phyloP scores from a whole-genome alignment of 2,888 invertebrate species.

The Sphaerophoria taeniata region DNA sequence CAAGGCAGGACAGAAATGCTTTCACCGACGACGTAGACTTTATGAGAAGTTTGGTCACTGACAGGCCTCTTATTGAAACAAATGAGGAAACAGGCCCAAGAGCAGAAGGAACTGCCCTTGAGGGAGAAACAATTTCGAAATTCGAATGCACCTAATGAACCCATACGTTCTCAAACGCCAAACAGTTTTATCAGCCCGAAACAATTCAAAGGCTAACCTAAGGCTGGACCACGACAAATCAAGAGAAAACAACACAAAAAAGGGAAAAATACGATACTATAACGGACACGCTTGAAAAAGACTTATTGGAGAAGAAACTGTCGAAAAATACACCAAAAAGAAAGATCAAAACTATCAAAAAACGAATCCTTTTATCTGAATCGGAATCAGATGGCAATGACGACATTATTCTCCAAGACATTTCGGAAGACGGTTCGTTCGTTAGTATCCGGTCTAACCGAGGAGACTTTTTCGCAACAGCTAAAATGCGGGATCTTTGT shows the following conservation, averaged over 20 bases:
- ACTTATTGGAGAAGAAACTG: not conserved
- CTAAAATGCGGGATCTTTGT: conserved; percentile 9
- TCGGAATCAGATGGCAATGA: conserved; percentile 31
- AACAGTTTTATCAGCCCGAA: not conserved
- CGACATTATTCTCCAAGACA: conserved; percentile 20
- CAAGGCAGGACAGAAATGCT: too few relatives aligned
- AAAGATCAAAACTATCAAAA: conserved; percentile 7
- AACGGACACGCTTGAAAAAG: not conserved
- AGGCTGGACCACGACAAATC: not conserved
- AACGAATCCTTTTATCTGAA: conserved; percentile 18
- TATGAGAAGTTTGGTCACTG: too few relatives aligned
- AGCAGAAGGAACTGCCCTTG: not conserved
- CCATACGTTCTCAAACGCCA: not conserved
- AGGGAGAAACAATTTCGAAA: not conserved
- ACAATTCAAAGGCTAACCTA: not conserved
- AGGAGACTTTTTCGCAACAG: conserved; percentile 4
- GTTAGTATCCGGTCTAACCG: conserved; percentile 14
- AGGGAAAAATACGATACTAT: not conserved
- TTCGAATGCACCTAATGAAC: not conserved
- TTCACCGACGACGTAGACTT: too few relatives aligned
- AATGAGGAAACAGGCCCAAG: not conserved
- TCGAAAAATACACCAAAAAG: conserved; percentile 19
- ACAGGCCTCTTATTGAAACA: conserved; percentile 7
- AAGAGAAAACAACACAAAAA: not conserved
- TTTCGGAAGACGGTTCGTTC: conserved; percentile 14